phyloP scores from a whole-genome alignment of 64 coral and sea anemone species.

The Montipora sp. region DNA sequence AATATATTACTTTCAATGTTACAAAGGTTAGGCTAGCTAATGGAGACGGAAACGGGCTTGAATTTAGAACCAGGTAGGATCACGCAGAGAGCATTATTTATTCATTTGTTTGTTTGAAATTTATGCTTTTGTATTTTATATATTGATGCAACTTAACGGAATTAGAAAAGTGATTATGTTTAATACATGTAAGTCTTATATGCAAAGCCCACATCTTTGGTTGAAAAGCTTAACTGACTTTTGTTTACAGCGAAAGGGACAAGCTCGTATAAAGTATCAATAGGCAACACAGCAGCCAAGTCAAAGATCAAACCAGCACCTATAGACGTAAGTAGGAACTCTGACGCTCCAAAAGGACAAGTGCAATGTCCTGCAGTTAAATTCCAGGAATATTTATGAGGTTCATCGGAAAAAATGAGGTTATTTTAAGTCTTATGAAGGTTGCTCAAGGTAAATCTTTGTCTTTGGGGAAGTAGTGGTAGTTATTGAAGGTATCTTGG shows the following conservation, averaged over 20 bases:
- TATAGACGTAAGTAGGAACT: slow-evolving; percentile 69
- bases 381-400: slow-evolving; percentile 19
- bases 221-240: background rate
- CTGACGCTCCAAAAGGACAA: background rate
- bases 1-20: slow-evolving; percentile 24
- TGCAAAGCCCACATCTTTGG: background rate
- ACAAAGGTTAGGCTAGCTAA: slow-evolving; percentile 19
- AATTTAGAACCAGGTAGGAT: slow-evolving; percentile 57
- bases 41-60: slow-evolving; percentile 28
- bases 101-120: slow-evolving; percentile 33
- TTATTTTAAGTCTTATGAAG: no score
- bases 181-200: background rate
- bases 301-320: slow-evolving; percentile 75
- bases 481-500: no score
- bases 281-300: slow-evolving; percentile 40
- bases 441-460: no score
- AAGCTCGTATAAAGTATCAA: slow-evolving; percentile 74
- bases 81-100: slow-evolving; percentile 51
- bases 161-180: background rate
- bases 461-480: no score
- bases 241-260: slow-evolving; percentile 61
- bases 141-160: background rate
- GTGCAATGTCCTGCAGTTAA: background rate
- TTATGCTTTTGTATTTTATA: slow-evolving; percentile 23
- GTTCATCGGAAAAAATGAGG: background rate